These are phyloP conservation scores for Pao palembangensis DNA, from an alignment of 2,113 vertebrate genomes.

Conservation along the genomic window DNA sequence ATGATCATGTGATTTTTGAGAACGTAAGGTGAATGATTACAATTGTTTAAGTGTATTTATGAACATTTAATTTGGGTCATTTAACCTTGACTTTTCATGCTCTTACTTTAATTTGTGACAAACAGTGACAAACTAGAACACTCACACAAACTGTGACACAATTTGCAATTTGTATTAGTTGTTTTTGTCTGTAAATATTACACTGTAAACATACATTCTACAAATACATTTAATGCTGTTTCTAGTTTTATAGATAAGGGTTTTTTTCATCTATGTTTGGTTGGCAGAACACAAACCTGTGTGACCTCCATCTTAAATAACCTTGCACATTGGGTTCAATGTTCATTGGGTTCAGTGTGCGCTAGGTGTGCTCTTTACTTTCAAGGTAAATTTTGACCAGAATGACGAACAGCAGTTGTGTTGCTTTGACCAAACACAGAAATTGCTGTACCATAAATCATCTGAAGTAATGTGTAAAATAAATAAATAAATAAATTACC, in stretches of 20 bases:
- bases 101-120: slow-evolving; percentile 52
- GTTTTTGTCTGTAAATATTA: no score
- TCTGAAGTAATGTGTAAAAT: background rate
- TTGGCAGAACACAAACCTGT: no score
- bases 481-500: background rate
- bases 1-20: slow-evolving; percentile 11
- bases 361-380: background rate
- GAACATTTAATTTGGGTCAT: slow-evolving; percentile 10
- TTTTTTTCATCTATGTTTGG: no score
- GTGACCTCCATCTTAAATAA: no score
- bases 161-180: no score
- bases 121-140: slow-evolving; percentile 32
- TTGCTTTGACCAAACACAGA: background rate
- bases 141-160: slow-evolving; percentile 2
- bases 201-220: no score
- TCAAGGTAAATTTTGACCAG: no score
- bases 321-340: background rate
- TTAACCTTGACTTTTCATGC: slow-evolving; percentile 26
- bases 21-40: background rate
- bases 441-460: background rate
- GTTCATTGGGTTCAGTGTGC: background rate
- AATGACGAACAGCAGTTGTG: no score
- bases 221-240: no score
- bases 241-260: no score
- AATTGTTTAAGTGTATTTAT: slow-evolving; percentile 7